These are phyloP conservation scores for Apamea epomidion DNA, from an alignment of 2,888 invertebrate species.

Conservation along the genomic window DNA sequence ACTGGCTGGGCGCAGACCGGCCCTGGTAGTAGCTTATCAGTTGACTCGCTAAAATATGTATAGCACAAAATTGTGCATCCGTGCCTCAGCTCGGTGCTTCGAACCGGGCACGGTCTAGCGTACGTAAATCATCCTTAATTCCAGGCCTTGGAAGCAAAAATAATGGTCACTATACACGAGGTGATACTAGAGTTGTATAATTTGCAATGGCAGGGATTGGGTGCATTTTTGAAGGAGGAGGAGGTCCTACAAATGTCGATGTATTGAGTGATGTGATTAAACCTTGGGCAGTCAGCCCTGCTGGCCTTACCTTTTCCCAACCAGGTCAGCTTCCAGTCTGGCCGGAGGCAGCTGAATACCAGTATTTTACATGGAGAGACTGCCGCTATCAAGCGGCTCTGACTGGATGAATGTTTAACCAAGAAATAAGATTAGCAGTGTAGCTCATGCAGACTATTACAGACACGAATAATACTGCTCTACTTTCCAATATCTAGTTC, in stretches of 20 bases:
- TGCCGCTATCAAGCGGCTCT: background rate
- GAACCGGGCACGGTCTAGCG: no score
- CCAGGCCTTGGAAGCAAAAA: background rate
- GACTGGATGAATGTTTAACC: background rate
- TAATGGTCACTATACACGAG: background rate
- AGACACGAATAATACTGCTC: background rate
- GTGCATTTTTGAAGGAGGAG: background rate
- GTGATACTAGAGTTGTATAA: background rate
- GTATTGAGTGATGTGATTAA: no score
- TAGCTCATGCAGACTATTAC: background rate
- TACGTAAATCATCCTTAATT: background rate
- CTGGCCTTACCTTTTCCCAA: background rate
- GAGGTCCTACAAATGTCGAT: background rate
- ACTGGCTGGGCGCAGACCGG: background rate
- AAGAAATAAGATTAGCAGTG: background rate
- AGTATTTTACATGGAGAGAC: background rate
- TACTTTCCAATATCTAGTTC: slow-evolving; percentile 27
- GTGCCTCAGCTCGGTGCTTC: background rate
- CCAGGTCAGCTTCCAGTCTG: background rate
- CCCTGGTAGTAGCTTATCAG: background rate
- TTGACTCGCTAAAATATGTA: background rate
- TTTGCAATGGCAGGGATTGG: background rate
- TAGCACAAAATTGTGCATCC: background rate
- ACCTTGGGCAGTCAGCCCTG: background rate
- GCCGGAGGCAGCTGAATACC: background rate